Base-by-base conservation (phyloP, 2,113 vertebrate genomes). In the Geococcyx californianus region DNA sequence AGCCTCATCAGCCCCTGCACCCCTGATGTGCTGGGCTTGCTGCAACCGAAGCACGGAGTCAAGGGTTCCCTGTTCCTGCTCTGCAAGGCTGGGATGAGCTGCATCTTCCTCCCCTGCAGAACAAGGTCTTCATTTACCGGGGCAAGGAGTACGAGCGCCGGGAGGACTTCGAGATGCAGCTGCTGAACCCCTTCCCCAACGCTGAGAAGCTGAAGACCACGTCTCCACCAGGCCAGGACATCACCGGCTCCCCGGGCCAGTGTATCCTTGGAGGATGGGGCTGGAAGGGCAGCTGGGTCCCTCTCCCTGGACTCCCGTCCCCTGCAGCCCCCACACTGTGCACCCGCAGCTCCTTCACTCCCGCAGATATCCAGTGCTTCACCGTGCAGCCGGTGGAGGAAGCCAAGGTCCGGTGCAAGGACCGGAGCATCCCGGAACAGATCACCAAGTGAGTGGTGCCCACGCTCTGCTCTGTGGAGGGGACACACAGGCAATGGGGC, bases 81-180 rank as follows among this genome's bases (percentile, higher is more conserved):
- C 36, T 1, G 1, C 47, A 23, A 45, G 2, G 7, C 69, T 45
- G 86, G 47, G 36, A 63, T 6, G 2, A 38, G 29, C 76, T 60
- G 10, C 25, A 7, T 25, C 73, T 49, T 34, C 60, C 23, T n/a
- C 13, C 66, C 60, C 21, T 16, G 2, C 95, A 97, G 97, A 97
- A 97, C 91, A 97, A 95, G 51, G 40, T 97, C 81, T 97, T 97
- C 93, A 97, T 97, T 69, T 95, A 97, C 70, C 97, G 97, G 7
- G 97, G 97, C 58, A 97, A 97, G 91, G 97, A 97, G 77, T 97
- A 97, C 0, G 97, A 97, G 83, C 87, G 97, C 66, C 89, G 97
- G 10, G 97, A 97, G 70, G 97, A 97, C 77, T 97, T 97, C 0
- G 97, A 97, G 94, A 56, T 96, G 91, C 94, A 5, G 56, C 96